Evolutionary conservation across 2,797 vertebrate species (phyloP).

Genomic region (Lateolabrax maculatus): DNA sequence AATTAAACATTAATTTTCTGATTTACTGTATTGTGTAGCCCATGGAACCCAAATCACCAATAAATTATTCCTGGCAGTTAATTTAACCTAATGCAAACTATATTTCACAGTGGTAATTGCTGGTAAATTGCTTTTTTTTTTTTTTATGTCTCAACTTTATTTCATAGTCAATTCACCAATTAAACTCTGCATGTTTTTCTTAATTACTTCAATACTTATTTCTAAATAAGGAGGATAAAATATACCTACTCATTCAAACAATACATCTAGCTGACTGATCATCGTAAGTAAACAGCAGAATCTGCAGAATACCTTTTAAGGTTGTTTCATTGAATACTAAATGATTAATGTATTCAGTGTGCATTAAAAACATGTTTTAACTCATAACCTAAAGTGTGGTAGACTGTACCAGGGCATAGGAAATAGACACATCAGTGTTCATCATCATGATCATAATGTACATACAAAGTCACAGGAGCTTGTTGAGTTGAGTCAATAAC

Average conservation of each 20-base stretch:
- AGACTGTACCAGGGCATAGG: background rate
- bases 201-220: background rate
- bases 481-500: background rate
- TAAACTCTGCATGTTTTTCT: slow-evolving; percentile 14
- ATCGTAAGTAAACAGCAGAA: background rate
- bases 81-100: slow-evolving; percentile 11
- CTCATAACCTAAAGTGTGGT: background rate
- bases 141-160: background rate
- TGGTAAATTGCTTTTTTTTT: slow-evolving; percentile 12
- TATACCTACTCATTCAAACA: background rate
- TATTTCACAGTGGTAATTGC: slow-evolving; percentile 37
- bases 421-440: background rate
- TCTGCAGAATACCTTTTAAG: background rate
- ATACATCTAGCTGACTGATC: background rate
- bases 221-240: slow-evolving; percentile 10
- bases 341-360: background rate
- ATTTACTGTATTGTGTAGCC: background rate
- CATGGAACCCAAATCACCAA: background rate
- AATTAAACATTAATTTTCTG: slow-evolving; percentile 13
- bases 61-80: slow-evolving; percentile 12
- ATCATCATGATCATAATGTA: background rate
- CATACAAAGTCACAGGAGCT: background rate
- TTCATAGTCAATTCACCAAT: slow-evolving; percentile 1
- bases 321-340: background rate
- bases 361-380: background rate